Conservation (phyloP, 2,797 vertebrate species). For the Pagetopsis macropterus region DNA sequence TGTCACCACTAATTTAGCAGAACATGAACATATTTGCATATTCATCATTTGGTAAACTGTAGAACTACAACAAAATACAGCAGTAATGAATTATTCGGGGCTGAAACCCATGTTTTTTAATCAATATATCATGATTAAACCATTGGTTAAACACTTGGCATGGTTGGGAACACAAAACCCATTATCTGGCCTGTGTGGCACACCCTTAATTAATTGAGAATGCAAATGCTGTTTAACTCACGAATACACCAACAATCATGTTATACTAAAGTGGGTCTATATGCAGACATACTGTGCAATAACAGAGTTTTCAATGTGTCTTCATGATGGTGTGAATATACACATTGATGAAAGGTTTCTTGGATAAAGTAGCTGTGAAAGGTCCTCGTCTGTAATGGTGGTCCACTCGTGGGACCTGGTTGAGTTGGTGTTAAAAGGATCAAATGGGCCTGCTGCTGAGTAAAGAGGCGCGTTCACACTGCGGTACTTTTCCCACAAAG, state of each 20-base stretch:
- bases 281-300: not conserved
- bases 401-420: not conserved
- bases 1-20: conserved; percentile 52
- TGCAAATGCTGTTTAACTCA: not conserved
- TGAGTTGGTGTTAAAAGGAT: not conserved
- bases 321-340: not conserved
- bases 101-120: conserved; percentile 23
- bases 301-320: not conserved
- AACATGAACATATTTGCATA: conserved; percentile 50
- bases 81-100: conserved; percentile 43
- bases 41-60: conserved; percentile 47
- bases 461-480: not conserved
- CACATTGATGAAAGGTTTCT: not conserved
- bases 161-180: not conserved
- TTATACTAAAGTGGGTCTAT: not conserved
- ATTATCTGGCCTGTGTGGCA: not conserved
- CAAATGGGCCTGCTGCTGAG: not conserved
- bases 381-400: not conserved
- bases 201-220: not conserved
- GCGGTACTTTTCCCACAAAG: too few relatives aligned
- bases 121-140: conserved; percentile 34
- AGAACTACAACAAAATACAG: conserved; percentile 25
- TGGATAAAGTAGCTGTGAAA: not conserved
- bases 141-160: not conserved
- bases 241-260: not conserved